Evolutionary conservation across 2,113 vertebrate species (phyloP).

Genomic region (Etheostoma cragini): DNA sequence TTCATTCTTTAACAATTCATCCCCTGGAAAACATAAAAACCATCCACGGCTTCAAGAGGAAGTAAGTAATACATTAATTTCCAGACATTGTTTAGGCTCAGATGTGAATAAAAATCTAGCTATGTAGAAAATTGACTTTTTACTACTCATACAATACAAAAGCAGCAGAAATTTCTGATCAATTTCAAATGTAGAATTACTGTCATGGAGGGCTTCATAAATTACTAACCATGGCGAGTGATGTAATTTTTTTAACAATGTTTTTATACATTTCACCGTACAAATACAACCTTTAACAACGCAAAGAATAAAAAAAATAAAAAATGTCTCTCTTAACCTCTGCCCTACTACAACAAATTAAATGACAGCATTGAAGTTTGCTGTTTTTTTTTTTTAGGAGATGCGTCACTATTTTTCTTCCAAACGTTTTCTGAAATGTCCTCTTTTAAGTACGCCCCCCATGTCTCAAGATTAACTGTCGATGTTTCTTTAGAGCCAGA

Average conservation of each 20-base stretch:
- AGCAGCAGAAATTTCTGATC: constrained; percentile 1
- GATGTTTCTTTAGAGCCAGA: too few relatives aligned
- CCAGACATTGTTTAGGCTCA: constrained; percentile 11
- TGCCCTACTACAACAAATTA: too few relatives aligned
- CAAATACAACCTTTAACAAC: too few relatives aligned
- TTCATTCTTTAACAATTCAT: constrained; percentile 49
- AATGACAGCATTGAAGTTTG: too few relatives aligned
- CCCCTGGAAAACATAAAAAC: constrained; percentile 36
- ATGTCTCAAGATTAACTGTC: too few relatives aligned
- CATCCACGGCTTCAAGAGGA: constrained; percentile 19
- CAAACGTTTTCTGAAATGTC: too few relatives aligned
- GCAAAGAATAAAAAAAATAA: too few relatives aligned
- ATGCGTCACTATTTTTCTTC: too few relatives aligned
- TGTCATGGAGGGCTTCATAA: not conserved
- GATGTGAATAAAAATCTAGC: constrained; percentile 1
- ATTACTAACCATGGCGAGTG: not conserved
- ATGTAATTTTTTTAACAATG: not conserved
- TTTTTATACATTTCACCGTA: too few relatives aligned
- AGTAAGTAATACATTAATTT: constrained; percentile 8
- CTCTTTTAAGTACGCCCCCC: too few relatives aligned
- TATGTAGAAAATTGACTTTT: not conserved
- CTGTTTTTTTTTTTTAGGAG: too few relatives aligned
- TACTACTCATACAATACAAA: not conserved
- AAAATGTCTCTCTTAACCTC: too few relatives aligned
- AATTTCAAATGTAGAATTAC: not conserved